Percentiles rank a stretch among this genome's conserved stretches.
Evolutionary conservation across 2,888 invertebrate genomes (phyloP).

Genomic region (Portevinia maculata): DNA sequence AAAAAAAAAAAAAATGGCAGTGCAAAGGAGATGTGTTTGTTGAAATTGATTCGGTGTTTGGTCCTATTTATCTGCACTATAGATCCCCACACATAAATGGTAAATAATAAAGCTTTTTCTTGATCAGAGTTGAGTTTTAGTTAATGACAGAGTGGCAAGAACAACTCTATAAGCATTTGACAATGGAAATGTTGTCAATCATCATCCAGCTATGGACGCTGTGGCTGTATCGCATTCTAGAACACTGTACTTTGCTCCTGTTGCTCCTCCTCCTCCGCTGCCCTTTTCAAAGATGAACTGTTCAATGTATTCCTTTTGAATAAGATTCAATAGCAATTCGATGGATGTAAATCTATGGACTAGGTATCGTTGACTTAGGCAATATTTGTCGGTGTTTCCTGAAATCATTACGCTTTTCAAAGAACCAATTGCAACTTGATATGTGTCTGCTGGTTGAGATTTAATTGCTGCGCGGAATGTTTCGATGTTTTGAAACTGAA

Average conservation of each 20-base stretch:
- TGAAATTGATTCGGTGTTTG: background rate
- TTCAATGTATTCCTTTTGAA: constrained; percentile 80
- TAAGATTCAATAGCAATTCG: constrained; percentile 75
- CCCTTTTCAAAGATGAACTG: constrained; percentile 81
- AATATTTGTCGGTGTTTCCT: constrained; percentile 59
- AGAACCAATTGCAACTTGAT: constrained; percentile 32
- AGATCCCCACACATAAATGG: background rate
- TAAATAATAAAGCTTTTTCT: background rate
- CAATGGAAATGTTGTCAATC: constrained; percentile 30
- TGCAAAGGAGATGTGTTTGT: constrained; percentile 18
- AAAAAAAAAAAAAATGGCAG: no score
- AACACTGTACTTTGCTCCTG: constrained; percentile 36
- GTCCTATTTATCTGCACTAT: constrained; percentile 30
- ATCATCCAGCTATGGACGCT: constrained; percentile 59
- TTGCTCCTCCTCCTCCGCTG: constrained; percentile 79
- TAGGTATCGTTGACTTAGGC: constrained; percentile 55
- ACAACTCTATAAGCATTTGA: constrained; percentile 22
- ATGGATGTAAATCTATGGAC: constrained; percentile 56
- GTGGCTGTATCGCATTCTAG: constrained; percentile 28
- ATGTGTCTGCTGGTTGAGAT: constrained; percentile 8
- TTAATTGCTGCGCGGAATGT: background rate
- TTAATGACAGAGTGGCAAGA: background rate
- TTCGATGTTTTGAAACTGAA: no score
- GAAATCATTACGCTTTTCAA: constrained; percentile 73
- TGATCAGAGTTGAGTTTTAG: background rate